Evolutionary conservation across 2,888 invertebrate genomes (phyloP), one percentile per base, ranked within the genome.

Genomic region (Coremacera marginata): DNA sequence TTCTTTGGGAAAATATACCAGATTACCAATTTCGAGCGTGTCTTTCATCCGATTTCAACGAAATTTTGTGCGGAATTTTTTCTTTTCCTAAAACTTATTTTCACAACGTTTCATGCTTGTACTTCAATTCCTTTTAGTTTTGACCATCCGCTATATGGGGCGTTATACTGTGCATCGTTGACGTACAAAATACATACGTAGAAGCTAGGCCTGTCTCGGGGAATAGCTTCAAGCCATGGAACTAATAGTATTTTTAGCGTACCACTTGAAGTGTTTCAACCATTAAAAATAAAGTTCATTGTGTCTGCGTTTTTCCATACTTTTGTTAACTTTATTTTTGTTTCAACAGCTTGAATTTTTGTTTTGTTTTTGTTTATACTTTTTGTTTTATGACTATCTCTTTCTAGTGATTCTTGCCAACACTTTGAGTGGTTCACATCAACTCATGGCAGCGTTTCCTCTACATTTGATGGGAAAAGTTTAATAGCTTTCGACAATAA

Each of bases 401-500:
- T 60, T 4, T 14, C 25, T 60, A 14, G 25, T 25, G 3, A 9
- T 22, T 27, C 31, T 14, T 27, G 16, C 31, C 27, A 22, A 55
- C 55, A 55, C 8, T 22, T 11, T 22, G 55, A 55, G 19, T 22
- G 19, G 63, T 31, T 63, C 63, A 34, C 63, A 34, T 31, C 27
- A 5, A 25, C 7, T 34, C 68, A 68, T 68, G 31, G 27, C 2
- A 34, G n/a, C 22, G n/a, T 44, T 22, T 68, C 44, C 51, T 44
- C 70, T 70, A 5, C 57, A 37, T 80, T 82, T 85, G 86, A 85
- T 85, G 85, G 84, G 82, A 86, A 86, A 85, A 85, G 86, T 85
- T 85, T 85, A 86, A 85, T 86, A 84, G 85, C 84, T 84, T 86
- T 85, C 84, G 82, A 84, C 84, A 85, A 86, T 85, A 85, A 85